A percentile compares a stretch with the other conserved stretches of the same genome.
Conservation (phyloP, 2,113 vertebrate species). For the Coreoperca whiteheadi region DNA sequence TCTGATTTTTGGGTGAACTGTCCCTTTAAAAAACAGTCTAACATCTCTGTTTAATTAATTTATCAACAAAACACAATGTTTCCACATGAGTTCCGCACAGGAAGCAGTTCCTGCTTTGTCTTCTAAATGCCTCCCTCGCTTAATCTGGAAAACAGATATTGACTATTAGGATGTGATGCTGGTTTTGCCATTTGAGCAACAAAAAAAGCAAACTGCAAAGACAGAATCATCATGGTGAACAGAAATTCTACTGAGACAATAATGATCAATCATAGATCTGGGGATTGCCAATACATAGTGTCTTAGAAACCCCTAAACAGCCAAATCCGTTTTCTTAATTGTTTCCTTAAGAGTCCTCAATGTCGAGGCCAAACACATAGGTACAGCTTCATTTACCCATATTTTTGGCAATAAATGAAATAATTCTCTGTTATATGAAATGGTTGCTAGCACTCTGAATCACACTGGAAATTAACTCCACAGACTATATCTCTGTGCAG, state of each 20-base stretch:
- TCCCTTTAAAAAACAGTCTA: background rate
- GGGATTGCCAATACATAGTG: background rate
- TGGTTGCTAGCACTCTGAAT: background rate
- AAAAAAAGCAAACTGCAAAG: background rate
- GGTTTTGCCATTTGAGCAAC: background rate
- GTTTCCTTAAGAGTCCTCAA: background rate
- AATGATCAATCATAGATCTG: background rate
- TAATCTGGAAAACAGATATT: constrained; percentile 15
- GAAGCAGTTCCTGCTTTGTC: background rate
- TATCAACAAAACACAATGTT: background rate
- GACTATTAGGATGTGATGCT: constrained; percentile 21
- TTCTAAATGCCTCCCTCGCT: background rate
- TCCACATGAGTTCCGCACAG: background rate
- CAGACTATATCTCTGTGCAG: background rate
- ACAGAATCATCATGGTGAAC: background rate
- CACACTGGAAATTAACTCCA: background rate
- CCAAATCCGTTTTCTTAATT: background rate
- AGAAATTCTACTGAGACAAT: background rate
- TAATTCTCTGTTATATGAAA: background rate
- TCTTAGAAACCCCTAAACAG: background rate
- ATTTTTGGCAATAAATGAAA: background rate
- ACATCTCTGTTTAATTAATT: background rate
- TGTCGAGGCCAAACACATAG: background rate
- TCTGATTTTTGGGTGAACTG: no score
- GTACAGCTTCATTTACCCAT: background rate